Conservation (phyloP, 2,797 vertebrate species). For the Smutsia gigantea region DNA sequence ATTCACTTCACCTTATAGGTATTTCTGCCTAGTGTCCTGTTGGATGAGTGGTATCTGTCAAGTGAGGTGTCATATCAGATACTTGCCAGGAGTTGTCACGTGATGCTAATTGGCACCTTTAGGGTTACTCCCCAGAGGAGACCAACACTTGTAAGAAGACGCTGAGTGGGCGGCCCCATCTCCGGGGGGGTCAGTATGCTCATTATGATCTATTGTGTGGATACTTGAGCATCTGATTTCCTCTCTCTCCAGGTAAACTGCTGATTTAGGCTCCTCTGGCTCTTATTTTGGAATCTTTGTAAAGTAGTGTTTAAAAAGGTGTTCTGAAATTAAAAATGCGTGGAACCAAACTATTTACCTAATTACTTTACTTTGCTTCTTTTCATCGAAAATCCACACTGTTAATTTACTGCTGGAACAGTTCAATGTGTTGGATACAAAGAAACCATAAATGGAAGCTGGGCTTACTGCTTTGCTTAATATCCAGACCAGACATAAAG, state of each 20-base stretch:
- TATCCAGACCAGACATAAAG: background rate
- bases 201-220: background rate
- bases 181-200: background rate
- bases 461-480: background rate
- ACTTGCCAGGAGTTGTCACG: background rate
- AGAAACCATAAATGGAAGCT: background rate
- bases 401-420: background rate
- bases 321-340: constrained; percentile 15
- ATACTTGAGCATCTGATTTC: background rate
- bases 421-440: background rate
- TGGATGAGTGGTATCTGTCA: background rate
- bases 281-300: background rate
- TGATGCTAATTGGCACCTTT: background rate
- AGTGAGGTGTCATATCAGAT: background rate
- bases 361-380: background rate
- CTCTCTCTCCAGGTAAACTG: background rate
- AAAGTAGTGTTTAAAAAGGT: background rate
- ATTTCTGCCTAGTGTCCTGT: background rate
- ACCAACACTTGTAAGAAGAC: background rate
- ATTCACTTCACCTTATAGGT: background rate
- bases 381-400: background rate
- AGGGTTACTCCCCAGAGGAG: background rate
- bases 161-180: background rate
- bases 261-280: background rate
- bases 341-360: background rate